These are phyloP conservation scores for Hyphantria cunea DNA, from an alignment of 1,140 invertebrate genomes.

Conservation along the genomic window DNA sequence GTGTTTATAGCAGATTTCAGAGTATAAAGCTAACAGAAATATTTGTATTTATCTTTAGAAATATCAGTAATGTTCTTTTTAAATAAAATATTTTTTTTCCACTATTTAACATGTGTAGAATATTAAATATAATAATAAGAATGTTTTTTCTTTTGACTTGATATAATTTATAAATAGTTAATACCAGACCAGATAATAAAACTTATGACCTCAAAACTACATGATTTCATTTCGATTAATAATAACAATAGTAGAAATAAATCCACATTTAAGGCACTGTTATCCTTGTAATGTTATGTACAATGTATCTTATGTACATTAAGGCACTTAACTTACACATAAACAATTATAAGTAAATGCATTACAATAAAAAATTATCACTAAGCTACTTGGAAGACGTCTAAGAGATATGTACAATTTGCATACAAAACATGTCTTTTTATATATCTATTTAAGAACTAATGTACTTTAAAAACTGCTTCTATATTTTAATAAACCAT, in stretches of 20 bases:
- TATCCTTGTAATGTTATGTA: constrained; percentile 21
- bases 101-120: no score
- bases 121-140: no score
- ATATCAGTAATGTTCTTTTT: no score
- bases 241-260: constrained; percentile 12
- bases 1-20: no score
- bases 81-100: no score
- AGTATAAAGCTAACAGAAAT: background rate
- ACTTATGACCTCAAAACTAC: constrained; percentile 12
- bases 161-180: no score
- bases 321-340: constrained; percentile 25
- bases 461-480: constrained; percentile 9
- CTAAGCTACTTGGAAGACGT: constrained; percentile 30
- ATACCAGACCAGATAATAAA: no score
- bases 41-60: background rate
- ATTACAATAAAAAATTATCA: constrained; percentile 50
- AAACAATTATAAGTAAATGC: constrained; percentile 33
- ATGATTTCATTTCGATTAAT: constrained; percentile 4
- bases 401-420: constrained; percentile 29
- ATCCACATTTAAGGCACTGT: constrained; percentile 19
- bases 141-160: no score
- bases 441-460: constrained; percentile 14
- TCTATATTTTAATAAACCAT: background rate
- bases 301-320: constrained; percentile 24
- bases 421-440: constrained; percentile 21